A percentile compares a stretch with the other conserved stretches of the same genome.
These are phyloP conservation scores for Illadopsis cleaveri DNA, from an alignment of 2,113 vertebrate genomes.

Conservation along the genomic window DNA sequence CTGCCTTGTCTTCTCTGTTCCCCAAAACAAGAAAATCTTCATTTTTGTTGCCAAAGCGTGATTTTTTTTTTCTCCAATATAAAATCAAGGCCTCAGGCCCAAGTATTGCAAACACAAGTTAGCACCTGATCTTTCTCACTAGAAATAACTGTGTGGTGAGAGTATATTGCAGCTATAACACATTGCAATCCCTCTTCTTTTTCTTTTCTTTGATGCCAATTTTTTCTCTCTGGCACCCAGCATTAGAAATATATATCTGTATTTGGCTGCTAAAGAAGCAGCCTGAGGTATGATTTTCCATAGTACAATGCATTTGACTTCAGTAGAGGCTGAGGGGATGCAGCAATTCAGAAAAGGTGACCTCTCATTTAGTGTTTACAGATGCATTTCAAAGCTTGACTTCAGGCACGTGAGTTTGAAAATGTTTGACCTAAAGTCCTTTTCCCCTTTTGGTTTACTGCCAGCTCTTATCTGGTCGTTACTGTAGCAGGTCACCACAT, in stretches of 20 bases:
- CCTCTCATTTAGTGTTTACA: constrained; percentile 7
- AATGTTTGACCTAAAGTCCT: constrained; percentile 24
- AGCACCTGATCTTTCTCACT: background rate
- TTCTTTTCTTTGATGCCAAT: background rate
- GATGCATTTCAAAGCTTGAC: constrained; percentile 7
- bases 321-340: background rate
- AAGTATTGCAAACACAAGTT: background rate
- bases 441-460: constrained; percentile 7
- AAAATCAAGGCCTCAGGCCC: background rate
- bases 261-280: constrained; percentile 16
- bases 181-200: background rate
- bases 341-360: background rate
- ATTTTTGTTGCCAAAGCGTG: background rate
- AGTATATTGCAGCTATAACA: background rate
- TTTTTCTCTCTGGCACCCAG: background rate
- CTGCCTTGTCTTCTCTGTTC: background rate
- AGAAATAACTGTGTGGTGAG: background rate
- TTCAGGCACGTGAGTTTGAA: background rate
- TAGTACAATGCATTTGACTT: background rate
- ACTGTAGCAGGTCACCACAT: constrained; percentile 3
- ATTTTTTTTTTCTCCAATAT: background rate
- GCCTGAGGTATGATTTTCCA: background rate
- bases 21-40: background rate
- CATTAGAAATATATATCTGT: background rate
- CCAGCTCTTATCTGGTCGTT: constrained; percentile 22